Evolutionary conservation across 2,113 vertebrate genomes (phyloP).

Genomic region (Dolichallabes microphthalmus): DNA sequence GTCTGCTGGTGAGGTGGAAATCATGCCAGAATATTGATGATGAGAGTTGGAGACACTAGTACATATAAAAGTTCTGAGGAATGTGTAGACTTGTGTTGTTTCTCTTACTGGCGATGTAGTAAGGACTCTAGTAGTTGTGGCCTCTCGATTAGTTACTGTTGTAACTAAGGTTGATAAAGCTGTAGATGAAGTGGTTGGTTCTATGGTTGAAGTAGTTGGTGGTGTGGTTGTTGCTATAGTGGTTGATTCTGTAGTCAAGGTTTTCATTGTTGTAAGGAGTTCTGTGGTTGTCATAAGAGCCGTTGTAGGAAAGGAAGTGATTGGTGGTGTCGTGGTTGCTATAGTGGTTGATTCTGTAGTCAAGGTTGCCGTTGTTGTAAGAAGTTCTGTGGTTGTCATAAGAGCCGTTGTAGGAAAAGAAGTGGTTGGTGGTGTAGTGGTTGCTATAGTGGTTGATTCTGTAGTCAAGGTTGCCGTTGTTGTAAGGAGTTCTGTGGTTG

Average conservation of each 20-base stretch:
- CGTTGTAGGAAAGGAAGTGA: not conserved
- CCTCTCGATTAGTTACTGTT: constrained; percentile 13
- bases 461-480: constrained; percentile 18
- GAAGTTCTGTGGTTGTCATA: not conserved
- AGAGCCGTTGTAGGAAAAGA: not conserved
- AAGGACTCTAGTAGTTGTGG: not conserved
- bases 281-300: not conserved
- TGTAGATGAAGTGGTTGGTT: constrained; percentile 31
- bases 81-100: constrained; percentile 16
- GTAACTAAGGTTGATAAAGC: constrained; percentile 4
- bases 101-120: constrained; percentile 14
- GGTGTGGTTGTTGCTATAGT: not conserved
- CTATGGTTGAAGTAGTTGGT: not conserved
- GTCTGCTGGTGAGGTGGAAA: constrained; percentile 6
- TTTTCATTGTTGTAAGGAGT: constrained; percentile 14
- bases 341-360: not conserved
- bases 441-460: not conserved
- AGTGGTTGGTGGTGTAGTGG: constrained; percentile 1
- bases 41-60: constrained; percentile 10
- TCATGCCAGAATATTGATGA: not conserved
- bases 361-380: not conserved
- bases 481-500: not conserved
- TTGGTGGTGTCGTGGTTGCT: constrained; percentile 27
- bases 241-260: constrained; percentile 3
- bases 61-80: constrained; percentile 50